phyloP scores from a whole-genome alignment of 2,888 invertebrate species.

The Plebejus melissa region DNA sequence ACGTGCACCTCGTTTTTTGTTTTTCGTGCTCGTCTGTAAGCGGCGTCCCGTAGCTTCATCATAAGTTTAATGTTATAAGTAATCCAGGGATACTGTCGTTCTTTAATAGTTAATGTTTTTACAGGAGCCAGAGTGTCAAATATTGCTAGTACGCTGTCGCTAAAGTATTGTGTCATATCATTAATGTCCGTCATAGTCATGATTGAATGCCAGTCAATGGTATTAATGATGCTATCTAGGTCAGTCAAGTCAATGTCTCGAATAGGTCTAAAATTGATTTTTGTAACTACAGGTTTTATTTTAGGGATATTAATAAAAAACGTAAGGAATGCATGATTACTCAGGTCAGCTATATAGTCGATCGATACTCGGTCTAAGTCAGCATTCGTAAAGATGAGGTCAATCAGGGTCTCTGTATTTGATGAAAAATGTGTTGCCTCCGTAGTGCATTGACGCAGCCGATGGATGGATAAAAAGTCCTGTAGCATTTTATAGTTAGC shows the following conservation, averaged over 20 bases:
- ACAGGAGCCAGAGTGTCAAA: conserved; percentile 17
- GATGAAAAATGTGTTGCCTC: background rate
- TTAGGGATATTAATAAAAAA: background rate
- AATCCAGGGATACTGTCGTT: conserved; percentile 25
- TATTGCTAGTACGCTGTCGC: background rate
- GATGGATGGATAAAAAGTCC: background rate
- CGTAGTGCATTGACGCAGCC: background rate
- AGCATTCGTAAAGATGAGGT: background rate
- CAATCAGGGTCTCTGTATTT: background rate
- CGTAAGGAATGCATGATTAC: background rate
- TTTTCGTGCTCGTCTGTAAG: conserved; percentile 24
- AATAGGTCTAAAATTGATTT: background rate
- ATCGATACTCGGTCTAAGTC: background rate
- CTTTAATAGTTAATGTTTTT: background rate
- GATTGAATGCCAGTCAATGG: background rate
- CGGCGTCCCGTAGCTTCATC: conserved; percentile 27
- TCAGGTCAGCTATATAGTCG: background rate
- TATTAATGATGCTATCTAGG: background rate
- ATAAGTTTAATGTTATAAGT: conserved; percentile 29
- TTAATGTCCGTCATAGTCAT: background rate
- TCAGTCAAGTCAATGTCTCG: background rate
- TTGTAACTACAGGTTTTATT: background rate
- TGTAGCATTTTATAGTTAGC: too few species aligned
- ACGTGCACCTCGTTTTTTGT: background rate
- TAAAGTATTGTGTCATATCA: background rate